Evolutionary conservation across 2,888 invertebrate species (phyloP).

Genomic region (Psococerastis gibbosa): DNA sequence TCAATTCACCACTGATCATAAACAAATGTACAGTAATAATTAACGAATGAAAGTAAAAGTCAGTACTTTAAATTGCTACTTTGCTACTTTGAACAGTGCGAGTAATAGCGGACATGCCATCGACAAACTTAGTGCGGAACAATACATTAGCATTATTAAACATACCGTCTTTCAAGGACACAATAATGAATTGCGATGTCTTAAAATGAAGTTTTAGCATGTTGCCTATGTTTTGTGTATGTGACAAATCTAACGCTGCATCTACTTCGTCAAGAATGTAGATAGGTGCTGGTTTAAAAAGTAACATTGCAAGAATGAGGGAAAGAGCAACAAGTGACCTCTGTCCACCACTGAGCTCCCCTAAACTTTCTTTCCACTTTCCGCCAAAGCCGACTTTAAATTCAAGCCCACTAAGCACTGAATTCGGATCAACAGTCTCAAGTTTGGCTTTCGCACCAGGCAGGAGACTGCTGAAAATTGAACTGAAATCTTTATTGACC

Average conservation of each 20-base stretch:
- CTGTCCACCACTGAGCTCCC: conserved; percentile 93
- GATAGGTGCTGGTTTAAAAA: conserved; percentile 94
- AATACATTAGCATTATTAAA: conserved; percentile 97
- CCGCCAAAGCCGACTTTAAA: conserved; percentile 69
- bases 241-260: conserved; percentile 91
- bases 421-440: conserved; percentile 49
- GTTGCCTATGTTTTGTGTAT: conserved; percentile 95
- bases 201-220: conserved; percentile 85
- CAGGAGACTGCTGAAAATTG: conserved; percentile 78
- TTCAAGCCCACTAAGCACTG: conserved; percentile 73
- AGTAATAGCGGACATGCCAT: conserved; percentile 81
- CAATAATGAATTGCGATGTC: conserved; percentile 91
- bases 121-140: conserved; percentile 83
- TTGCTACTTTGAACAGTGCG: conserved; percentile 38
- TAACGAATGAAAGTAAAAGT: too few relatives aligned
- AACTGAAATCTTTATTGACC: conserved; percentile 84
- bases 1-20: too few relatives aligned
- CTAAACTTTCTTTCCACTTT: conserved; percentile 89
- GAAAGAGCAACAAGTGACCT: conserved; percentile 90
- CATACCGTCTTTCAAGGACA: conserved; percentile 97
- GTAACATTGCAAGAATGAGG: conserved; percentile 84
- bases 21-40: too few relatives aligned
- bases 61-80: too few relatives aligned
- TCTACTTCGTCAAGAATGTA: conserved; percentile 99
- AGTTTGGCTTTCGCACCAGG: conserved; percentile 80